Conservation (phyloP, 1,140 invertebrate species). For the Neodiprion fabricii region DNA sequence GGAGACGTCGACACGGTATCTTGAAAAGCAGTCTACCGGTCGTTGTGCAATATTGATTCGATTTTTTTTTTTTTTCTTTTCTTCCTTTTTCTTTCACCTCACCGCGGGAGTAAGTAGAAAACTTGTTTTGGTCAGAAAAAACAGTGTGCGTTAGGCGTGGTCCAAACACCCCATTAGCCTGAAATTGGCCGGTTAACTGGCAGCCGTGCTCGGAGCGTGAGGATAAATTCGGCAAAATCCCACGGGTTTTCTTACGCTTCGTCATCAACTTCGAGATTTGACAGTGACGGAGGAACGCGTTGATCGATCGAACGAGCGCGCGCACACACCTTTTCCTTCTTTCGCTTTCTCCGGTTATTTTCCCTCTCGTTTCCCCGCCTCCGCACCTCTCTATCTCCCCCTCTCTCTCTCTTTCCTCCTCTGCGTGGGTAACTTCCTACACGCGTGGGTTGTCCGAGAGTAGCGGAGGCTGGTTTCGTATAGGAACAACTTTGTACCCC, state of each 20-base stretch:
- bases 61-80: neutral
- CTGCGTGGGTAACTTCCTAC: too few species aligned
- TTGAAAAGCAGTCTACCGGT: too few species aligned
- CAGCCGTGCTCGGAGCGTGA: neutral
- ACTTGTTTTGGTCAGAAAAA: too few species aligned
- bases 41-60: neutral
- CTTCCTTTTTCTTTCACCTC: neutral
- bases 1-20: neutral
- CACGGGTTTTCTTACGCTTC: neutral
- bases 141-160: too few species aligned
- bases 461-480: neutral
- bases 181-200: neutral
- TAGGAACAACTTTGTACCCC: neutral
- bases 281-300: constrained; percentile 6
- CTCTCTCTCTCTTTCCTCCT: too few species aligned
- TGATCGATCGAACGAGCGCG: constrained; percentile 6
- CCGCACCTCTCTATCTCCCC: neutral
- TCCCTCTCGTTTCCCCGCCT: neutral
- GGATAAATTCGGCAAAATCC: neutral
- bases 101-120: neutral
- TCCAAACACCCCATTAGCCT: too few species aligned
- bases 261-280: constrained; percentile 7
- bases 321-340: neutral
- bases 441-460: neutral
- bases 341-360: neutral